Evolutionary conservation across 2,888 invertebrate species (phyloP).

Genomic region (Meteorus cinctellus): DNA sequence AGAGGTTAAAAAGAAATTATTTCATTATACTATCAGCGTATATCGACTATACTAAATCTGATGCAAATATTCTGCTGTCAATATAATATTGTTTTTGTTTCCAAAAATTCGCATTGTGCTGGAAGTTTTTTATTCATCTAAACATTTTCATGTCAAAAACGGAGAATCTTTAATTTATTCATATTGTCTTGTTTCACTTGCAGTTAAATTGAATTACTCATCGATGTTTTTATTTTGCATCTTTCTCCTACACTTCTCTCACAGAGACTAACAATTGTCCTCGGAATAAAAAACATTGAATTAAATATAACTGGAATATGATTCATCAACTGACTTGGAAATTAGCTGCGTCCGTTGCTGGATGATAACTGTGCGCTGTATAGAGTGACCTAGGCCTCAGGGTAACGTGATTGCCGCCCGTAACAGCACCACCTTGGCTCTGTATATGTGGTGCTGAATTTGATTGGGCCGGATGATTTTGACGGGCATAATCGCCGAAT

Average conservation of each 20-base stretch:
- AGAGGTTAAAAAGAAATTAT: background rate
- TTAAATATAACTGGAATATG: background rate
- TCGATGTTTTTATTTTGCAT: background rate
- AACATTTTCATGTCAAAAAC: no score
- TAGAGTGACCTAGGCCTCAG: conserved; percentile 81
- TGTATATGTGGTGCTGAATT: conserved; percentile 48
- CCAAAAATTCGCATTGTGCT: background rate
- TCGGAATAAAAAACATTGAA: conserved; percentile 2
- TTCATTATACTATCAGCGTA: background rate
- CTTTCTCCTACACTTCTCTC: background rate
- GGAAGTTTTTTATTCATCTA: no score
- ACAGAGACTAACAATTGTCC: background rate
- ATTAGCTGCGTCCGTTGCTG: conserved; percentile 63
- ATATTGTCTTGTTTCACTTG: background rate
- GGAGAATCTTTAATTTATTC: background rate
- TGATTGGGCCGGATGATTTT: conserved; percentile 42
- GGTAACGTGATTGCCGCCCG: conserved; percentile 39
- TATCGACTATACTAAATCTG: background rate
- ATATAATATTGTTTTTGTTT: background rate
- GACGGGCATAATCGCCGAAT: conserved; percentile 22
- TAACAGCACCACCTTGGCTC: conserved; percentile 20
- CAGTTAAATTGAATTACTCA: background rate
- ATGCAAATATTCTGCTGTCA: background rate
- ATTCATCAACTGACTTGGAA: conserved; percentile 58
- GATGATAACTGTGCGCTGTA: conserved; percentile 79